These are phyloP conservation scores for Leucozona laternaria DNA, from an alignment of 2,888 invertebrate genomes.

Conservation along the genomic window DNA sequence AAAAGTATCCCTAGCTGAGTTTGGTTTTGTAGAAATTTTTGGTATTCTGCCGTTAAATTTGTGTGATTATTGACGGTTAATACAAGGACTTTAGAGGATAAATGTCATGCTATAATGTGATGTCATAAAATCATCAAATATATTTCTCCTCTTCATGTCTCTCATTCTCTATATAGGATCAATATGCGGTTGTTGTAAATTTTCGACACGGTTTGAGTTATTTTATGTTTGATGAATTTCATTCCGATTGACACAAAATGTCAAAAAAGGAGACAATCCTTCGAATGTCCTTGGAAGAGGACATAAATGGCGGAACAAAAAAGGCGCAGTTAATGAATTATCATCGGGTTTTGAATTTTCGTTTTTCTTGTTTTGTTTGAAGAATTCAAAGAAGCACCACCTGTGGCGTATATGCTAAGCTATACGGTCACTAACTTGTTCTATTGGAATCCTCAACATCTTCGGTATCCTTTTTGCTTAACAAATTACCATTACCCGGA, in stretches of 20 bases:
- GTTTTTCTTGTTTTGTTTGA: constrained; percentile 10
- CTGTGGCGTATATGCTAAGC: constrained; percentile 35
- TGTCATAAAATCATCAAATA: constrained; percentile 66
- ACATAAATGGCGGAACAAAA: constrained; percentile 33
- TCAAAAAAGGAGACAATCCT: constrained; percentile 13
- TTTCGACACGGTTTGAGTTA: constrained; percentile 33
- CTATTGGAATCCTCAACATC: neutral
- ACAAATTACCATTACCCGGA: constrained; percentile 57
- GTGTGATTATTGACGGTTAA: constrained; percentile 74
- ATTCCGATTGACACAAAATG: constrained; percentile 57
- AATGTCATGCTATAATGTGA: constrained; percentile 70
- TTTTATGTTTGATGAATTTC: constrained; percentile 53
- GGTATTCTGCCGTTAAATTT: constrained; percentile 55
- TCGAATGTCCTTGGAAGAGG: constrained; percentile 41
- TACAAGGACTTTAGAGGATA: constrained; percentile 56
- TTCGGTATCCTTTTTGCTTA: constrained; percentile 38
- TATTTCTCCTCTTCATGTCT: neutral
- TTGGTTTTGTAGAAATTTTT: constrained; percentile 2
- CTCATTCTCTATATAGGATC: neutral
- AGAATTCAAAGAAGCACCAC: constrained; percentile 24
- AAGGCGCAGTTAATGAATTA: constrained; percentile 53
- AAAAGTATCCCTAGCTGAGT: constrained; percentile 6
- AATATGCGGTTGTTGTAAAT: constrained; percentile 59
- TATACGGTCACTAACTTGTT: constrained; percentile 64
- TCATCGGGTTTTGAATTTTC: constrained; percentile 42